Base-by-base conservation (phyloP, 1,140 invertebrate genomes). In the Drosophila yakuba region DNA sequence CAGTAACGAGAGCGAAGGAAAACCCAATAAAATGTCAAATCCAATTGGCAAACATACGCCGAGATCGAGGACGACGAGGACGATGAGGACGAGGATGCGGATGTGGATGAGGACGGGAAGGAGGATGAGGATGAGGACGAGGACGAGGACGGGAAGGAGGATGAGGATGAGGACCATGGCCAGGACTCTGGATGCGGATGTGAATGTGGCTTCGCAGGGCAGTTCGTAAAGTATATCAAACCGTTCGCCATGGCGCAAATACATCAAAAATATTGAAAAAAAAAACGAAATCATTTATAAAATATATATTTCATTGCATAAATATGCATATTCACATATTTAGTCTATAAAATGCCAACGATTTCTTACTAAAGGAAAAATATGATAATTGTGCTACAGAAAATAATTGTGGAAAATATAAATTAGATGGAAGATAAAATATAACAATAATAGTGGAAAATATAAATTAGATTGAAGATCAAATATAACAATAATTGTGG, bases 21-120 rank as follows among this genome's bases (percentile, higher is more conserved):
- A 89, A 83, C 85, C 84, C 84, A 88, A 88, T 88, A 88, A 88
- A 88, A 88, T 88, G 84, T 88, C 84, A 88, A 88, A 89, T 89
- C 84, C 84, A 88, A 88, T 88, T 88, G 84, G 84, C 83, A 88
- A 88, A 88, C 84, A 88, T 58, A 66, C 54, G 51, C 47, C 52
- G 25, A 61, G 72, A 64, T 35, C 48, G 64, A 59, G 67, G 41
- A 72, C 67, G 52, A 35, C 8, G 7, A 56, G 62, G 20, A 51
- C 8, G 38, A 14, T n/a, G 62, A 58, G 66, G 39, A 69, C 58
- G 14, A 3, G 41, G 20, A n/a, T 15, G 11, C 25, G 62, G 47
- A 56, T 11, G 59, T 38, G 71, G n/a, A 61, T 32, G 43, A 20
- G 35, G 64, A 43, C 15, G 15, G 20, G 43, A 11, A 38, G 4